Conservation (phyloP, 2,888 invertebrate genomes). For the Lasius fuliginosus region DNA sequence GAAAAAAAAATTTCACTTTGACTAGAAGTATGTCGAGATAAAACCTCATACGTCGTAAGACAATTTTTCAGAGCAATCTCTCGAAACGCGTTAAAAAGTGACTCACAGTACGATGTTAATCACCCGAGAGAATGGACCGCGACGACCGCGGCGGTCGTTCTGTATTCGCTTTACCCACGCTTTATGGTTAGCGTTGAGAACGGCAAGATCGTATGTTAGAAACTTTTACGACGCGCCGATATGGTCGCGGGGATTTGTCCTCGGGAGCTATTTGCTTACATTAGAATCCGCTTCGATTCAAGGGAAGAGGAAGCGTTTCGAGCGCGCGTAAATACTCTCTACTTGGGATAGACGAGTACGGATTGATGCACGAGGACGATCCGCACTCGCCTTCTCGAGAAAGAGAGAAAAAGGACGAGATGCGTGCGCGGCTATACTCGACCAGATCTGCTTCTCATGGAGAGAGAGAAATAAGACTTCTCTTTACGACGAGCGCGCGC, state of each 20-base stretch:
- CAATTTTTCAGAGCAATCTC: neutral
- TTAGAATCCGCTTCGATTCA: constrained; percentile 72
- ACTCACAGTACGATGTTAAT: constrained; percentile 51
- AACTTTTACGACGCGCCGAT: constrained; percentile 73
- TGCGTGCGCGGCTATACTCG: constrained; percentile 20
- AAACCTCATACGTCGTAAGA: neutral
- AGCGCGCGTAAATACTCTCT: constrained; percentile 41
- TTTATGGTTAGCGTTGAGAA: constrained; percentile 68
- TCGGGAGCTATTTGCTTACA: constrained; percentile 80
- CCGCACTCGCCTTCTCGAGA: constrained; percentile 47
- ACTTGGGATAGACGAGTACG: constrained; percentile 62
- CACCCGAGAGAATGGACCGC: constrained; percentile 50
- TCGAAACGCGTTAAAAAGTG: constrained; percentile 20
- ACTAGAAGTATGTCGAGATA: neutral
- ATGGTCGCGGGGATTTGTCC: constrained; percentile 81
- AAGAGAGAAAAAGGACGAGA: constrained; percentile 31
- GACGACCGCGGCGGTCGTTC: constrained; percentile 4
- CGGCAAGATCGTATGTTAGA: constrained; percentile 75
- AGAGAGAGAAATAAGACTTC: constrained; percentile 34
- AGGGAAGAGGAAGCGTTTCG: constrained; percentile 48
- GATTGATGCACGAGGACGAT: constrained; percentile 74
- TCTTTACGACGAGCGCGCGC: constrained; percentile 41
- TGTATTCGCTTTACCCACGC: constrained; percentile 43
- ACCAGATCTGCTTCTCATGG: constrained; percentile 27
- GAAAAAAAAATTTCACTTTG: neutral